A percentile compares a stretch with the other conserved stretches of the same genome.
Conservation (phyloP, 2,888 invertebrate genomes). For the Drosophila mayaguana region DNA sequence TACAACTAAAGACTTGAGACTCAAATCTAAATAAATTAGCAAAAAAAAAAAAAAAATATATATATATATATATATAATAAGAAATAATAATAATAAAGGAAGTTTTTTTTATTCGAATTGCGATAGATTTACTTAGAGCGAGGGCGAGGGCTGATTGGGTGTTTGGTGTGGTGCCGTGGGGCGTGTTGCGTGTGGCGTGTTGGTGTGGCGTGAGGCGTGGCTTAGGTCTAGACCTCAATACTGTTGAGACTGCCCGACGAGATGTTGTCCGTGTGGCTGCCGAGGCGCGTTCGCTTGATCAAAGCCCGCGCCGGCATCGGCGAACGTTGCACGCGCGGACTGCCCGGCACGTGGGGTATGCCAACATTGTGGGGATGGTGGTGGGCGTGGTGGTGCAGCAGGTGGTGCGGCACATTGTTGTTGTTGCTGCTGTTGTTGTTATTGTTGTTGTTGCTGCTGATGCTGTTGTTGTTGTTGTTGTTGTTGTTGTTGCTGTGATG, state of each 20-base stretch:
- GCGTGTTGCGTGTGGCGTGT: neutral
- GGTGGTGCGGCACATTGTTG: conserved; percentile 64
- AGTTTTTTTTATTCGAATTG: neutral
- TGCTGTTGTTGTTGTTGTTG: conserved; percentile 49
- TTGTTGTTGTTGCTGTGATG: conserved; percentile 24
- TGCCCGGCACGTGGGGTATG: conserved; percentile 83
- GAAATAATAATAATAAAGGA: neutral
- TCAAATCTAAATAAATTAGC: conserved; percentile 22
- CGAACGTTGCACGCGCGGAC: conserved; percentile 84
- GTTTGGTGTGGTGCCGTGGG: neutral
- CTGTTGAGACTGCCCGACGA: conserved; percentile 85
- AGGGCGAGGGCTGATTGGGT: neutral
- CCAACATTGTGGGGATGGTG: conserved; percentile 25
- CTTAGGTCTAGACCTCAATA: conserved; percentile 83
- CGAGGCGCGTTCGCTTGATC: conserved; percentile 84
- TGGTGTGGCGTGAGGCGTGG: neutral
- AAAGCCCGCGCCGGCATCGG: conserved; percentile 84
- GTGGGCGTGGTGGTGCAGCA: conserved; percentile 59
- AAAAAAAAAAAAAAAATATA: neutral
- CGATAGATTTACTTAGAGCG: neutral
- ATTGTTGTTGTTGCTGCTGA: conserved; percentile 36
- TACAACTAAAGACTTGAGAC: neutral
- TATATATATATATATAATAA: too few species aligned
- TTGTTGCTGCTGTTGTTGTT: conserved; percentile 31
- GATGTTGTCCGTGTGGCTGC: conserved; percentile 85